Conservation (phyloP, 1,140 invertebrate species). For the Drosophila nasuta region DNA sequence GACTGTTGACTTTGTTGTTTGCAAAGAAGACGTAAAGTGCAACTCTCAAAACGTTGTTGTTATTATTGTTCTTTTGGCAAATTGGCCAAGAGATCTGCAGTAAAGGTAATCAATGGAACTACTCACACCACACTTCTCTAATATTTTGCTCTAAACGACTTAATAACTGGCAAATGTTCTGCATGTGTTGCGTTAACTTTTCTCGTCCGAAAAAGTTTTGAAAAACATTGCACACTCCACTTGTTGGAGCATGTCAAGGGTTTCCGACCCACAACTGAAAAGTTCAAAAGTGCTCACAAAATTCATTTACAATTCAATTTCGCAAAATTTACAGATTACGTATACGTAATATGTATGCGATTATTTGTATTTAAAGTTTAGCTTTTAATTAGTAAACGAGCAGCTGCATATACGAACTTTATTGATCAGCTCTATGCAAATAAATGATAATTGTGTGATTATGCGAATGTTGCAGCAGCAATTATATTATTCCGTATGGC, state of each 20-base stretch:
- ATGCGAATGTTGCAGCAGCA: conserved; percentile 1
- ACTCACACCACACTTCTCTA: conserved; percentile 32
- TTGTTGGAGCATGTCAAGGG: conserved; percentile 18
- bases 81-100: conserved; percentile 47
- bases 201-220: conserved; percentile 35
- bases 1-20: conserved; percentile 71
- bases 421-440: background rate
- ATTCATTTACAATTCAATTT: background rate
- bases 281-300: conserved; percentile 51
- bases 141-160: conserved; percentile 60
- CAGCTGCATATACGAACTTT: background rate
- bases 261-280: conserved; percentile 50
- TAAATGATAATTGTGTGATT: conserved; percentile 2
- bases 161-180: conserved; percentile 67
- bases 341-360: background rate
- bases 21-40: conserved; percentile 42
- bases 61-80: conserved; percentile 48
- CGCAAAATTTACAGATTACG: background rate
- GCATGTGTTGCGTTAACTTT: conserved; percentile 49
- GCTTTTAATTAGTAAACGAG: background rate
- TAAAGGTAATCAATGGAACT: conserved; percentile 60
- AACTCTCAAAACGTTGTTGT: background rate
- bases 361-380: background rate
- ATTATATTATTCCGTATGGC: conserved; percentile 34
- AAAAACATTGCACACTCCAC: conserved; percentile 47